These are phyloP conservation scores for Diachasmimorpha longicaudata DNA, from an alignment of 1,140 invertebrate species.

Conservation along the genomic window DNA sequence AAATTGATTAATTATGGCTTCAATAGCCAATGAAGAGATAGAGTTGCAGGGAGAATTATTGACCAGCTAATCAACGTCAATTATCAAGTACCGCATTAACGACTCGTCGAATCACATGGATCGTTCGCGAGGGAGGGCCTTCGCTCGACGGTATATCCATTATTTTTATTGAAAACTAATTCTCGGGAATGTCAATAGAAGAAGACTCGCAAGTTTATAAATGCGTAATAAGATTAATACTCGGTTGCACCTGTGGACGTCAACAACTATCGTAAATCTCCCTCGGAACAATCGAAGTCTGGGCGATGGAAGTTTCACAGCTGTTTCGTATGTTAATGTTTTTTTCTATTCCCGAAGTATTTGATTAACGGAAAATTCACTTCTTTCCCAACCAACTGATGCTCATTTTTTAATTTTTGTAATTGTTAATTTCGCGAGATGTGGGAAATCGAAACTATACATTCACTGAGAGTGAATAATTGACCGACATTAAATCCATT, in stretches of 20 bases:
- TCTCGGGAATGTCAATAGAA: not conserved
- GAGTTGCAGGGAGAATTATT: constrained; percentile 5
- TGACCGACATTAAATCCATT: no score
- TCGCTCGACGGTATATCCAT: not conserved
- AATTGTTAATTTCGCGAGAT: no score
- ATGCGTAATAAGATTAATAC: not conserved
- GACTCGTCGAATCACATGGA: not conserved
- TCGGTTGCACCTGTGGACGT: not conserved
- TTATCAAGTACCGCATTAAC: not conserved
- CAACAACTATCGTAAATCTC: not conserved
- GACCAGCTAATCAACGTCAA: constrained; percentile 6
- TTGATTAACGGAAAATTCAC: no score
- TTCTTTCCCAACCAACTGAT: no score
- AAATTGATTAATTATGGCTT: constrained; percentile 17
- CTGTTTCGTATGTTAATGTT: not conserved
- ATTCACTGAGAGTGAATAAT: no score
- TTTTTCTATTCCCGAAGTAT: no score
- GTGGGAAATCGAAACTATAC: no score
- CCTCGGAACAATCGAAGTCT: not conserved
- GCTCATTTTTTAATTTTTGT: no score
- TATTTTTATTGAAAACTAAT: not conserved
- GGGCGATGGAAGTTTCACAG: not conserved
- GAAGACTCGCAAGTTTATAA: not conserved
- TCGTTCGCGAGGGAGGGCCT: not conserved
- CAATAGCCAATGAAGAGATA: not conserved